A percentile compares a stretch with the other conserved stretches of the same genome.
phyloP scores from a whole-genome alignment of 2,113 vertebrate genomes.

The Aegithalos caudatus region DNA sequence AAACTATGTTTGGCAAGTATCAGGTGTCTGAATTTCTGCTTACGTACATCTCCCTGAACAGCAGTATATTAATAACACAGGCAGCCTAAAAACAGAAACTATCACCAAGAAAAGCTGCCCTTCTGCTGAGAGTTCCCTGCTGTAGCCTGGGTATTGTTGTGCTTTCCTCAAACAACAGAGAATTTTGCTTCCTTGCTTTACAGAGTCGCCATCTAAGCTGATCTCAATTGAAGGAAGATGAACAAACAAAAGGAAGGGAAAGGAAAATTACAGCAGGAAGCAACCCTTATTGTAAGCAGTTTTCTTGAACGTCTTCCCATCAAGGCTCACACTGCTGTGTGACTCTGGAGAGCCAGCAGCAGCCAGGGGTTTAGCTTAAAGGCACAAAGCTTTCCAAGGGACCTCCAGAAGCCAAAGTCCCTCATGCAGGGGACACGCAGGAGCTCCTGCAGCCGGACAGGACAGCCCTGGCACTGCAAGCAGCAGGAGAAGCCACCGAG shows the following conservation, averaged over 20 bases:
- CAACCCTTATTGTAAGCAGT: not conserved
- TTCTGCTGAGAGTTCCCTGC: not conserved
- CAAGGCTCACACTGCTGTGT: accelerated
- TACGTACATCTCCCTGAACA: constrained; percentile 12
- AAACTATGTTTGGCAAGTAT: constrained; percentile 72
- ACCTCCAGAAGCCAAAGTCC: not conserved
- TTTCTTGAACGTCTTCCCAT: not conserved
- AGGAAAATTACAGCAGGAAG: not conserved
- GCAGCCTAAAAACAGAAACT: constrained; percentile 66
- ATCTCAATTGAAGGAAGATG: constrained; percentile 12
- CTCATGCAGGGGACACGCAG: not conserved
- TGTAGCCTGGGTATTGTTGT: not conserved
- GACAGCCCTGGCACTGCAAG: not conserved
- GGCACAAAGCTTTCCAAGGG: not conserved
- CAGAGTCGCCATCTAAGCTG: not conserved
- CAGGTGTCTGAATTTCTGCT: constrained; percentile 64
- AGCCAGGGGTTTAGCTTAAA: not conserved
- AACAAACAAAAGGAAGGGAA: constrained; percentile 17
- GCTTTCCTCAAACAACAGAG: not conserved
- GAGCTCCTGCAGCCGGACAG: not conserved
- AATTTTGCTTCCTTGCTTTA: not conserved
- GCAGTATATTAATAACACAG: constrained; percentile 67
- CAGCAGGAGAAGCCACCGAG: not conserved
- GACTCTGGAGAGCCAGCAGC: not conserved
- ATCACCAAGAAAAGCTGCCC: constrained; percentile 27